These are phyloP conservation scores for Corydoras maculifer DNA, from an alignment of 2,113 vertebrate genomes.

Conservation along the genomic window DNA sequence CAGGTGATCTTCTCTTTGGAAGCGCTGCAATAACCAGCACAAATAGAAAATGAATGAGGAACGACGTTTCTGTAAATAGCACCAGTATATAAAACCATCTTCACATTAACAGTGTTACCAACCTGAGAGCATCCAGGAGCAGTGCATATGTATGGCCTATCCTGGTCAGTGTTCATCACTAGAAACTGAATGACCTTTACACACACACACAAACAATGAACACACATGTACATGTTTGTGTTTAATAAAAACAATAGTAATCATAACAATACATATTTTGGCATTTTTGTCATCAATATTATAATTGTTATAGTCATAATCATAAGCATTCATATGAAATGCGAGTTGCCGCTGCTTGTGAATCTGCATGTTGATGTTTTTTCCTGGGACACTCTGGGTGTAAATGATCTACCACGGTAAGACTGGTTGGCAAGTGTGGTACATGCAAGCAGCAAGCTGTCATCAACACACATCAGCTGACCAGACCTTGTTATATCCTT, in stretches of 20 bases:
- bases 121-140: conserved; percentile 96
- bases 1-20: conserved; percentile 94
- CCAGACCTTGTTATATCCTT: background rate
- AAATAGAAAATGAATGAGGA: background rate
- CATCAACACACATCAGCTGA: background rate
- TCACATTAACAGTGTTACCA: conserved; percentile 54
- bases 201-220: conserved; percentile 8
- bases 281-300: no score
- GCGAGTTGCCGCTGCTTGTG: background rate
- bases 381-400: conserved; percentile 1
- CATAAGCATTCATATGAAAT: no score
- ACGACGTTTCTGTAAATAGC: no score
- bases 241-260: background rate
- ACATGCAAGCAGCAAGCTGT: background rate
- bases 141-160: conserved; percentile 88
- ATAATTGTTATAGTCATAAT: no score
- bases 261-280: background rate
- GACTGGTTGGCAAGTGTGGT: background rate
- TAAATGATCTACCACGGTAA: background rate
- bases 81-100: no score
- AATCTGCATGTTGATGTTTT: background rate
- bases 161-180: conserved; percentile 98
- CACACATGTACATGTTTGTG: background rate
- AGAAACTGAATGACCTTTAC: conserved; percentile 80
- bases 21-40: conserved; percentile 69